Conservation (phyloP, 2,797 vertebrate genomes). For the Carapus acus region DNA sequence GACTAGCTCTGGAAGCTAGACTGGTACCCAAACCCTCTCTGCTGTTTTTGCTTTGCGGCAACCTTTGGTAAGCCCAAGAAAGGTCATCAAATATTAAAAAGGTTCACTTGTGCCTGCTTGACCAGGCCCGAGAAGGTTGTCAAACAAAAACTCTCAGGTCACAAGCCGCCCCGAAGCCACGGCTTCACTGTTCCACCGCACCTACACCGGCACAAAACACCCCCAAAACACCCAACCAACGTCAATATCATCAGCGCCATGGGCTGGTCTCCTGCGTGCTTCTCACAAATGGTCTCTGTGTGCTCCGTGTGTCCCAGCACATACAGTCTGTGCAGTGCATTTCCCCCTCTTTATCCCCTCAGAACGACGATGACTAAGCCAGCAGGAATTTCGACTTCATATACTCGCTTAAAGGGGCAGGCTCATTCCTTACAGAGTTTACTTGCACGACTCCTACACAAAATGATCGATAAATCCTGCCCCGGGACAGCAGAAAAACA, state of each 20-base stretch:
- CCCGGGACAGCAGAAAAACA: not conserved
- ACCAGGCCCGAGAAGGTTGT: constrained; percentile 38
- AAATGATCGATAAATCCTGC: constrained; percentile 23
- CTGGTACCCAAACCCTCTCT: constrained; percentile 42
- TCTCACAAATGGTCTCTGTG: constrained; percentile 67
- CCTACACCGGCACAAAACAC: constrained; percentile 24
- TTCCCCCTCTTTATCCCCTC: constrained; percentile 75
- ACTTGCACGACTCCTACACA: constrained; percentile 12
- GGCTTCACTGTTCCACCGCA: constrained; percentile 13
- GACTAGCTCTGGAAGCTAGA: constrained; percentile 43
- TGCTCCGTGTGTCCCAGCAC: constrained; percentile 54
- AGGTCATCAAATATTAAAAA: constrained; percentile 59
- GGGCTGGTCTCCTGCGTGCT: constrained; percentile 25
- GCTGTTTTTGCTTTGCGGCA: constrained; percentile 43
- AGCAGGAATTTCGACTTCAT: constrained; percentile 79
- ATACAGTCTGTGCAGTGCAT: constrained; percentile 67
- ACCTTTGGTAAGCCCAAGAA: constrained; percentile 55
- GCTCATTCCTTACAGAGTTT: constrained; percentile 36
- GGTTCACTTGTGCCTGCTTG: constrained; percentile 49
- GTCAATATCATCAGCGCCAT: constrained; percentile 19
- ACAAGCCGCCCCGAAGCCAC: constrained; percentile 4
- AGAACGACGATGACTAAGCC: constrained; percentile 79
- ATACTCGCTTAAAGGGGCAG: constrained; percentile 77
- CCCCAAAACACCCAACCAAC: constrained; percentile 28
- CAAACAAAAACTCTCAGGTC: constrained; percentile 44